These are phyloP conservation scores for Microchirus variegatus DNA, from an alignment of 2,797 vertebrate species.

Conservation along the genomic window DNA sequence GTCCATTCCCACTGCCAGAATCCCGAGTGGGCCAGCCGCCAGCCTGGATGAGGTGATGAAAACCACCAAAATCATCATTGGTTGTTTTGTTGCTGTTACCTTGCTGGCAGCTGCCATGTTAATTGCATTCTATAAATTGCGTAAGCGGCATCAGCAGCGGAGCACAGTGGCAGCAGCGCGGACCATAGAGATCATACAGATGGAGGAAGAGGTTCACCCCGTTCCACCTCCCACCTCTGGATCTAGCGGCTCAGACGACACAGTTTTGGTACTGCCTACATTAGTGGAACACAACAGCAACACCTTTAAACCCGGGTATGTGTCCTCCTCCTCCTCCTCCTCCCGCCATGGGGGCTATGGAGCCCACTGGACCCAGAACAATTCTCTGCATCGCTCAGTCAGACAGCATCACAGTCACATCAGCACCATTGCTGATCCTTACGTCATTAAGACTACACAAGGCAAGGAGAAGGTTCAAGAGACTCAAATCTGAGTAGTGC, in stretches of 20 bases:
- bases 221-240: conserved; percentile 81
- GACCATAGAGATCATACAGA: conserved; percentile 95
- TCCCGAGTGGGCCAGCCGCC: conserved; percentile 85
- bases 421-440: conserved; percentile 90
- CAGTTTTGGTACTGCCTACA: conserved; percentile 87
- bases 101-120: conserved; percentile 96
- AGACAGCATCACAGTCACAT: conserved; percentile 86
- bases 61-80: conserved; percentile 99
- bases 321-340: conserved; percentile 71
- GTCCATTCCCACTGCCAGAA: conserved; percentile 84
- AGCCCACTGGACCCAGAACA: conserved; percentile 95
- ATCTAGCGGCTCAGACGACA: conserved; percentile 87
- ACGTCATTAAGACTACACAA: conserved; percentile 92
- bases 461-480: conserved; percentile 98
- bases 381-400: conserved; percentile 91
- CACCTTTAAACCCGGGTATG: conserved; percentile 87
- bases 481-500: conserved; percentile 92
- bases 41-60: conserved; percentile 98
- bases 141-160: conserved; percentile 96
- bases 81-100: conserved; percentile 97
- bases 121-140: conserved; percentile 97
- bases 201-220: conserved; percentile 91
- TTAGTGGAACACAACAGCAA: conserved; percentile 95
- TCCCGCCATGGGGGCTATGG: conserved; percentile 86
- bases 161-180: conserved; percentile 92